Percentiles rank a stretch among this genome's conserved stretches.
These are phyloP conservation scores for Lithobates pipiens DNA, from an alignment of 2,797 vertebrate species.

Conservation along the genomic window DNA sequence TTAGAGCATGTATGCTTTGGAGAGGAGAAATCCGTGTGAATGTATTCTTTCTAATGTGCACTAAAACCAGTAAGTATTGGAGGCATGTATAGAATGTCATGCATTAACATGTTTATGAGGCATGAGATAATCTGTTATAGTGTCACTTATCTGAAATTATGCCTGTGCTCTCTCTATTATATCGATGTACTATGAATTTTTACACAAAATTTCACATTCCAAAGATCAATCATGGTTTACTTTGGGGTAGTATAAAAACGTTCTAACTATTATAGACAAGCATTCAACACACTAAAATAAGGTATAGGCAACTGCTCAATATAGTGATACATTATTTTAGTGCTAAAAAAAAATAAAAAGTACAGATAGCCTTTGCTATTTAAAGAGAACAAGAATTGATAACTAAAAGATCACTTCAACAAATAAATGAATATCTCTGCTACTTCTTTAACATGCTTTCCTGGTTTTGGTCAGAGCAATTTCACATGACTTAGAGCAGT, in stretches of 20 bases:
- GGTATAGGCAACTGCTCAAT: not conserved
- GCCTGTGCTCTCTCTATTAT: not conserved
- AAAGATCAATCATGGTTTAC: not conserved
- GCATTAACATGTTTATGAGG: conserved; percentile 26
- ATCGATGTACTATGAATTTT: conserved; percentile 9
- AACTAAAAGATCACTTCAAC: too few species aligned
- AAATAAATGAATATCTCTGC: too few species aligned
- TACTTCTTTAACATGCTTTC: too few species aligned
- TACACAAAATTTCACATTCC: not conserved
- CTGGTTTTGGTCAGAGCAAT: too few species aligned
- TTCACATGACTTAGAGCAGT: too few species aligned
- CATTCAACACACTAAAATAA: not conserved
- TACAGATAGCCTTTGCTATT: too few species aligned
- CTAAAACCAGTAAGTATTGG: not conserved
- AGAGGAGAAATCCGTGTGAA: not conserved
- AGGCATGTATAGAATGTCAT: conserved; percentile 7
- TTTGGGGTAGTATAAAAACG: not conserved
- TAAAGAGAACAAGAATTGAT: too few species aligned
- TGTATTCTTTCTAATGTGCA: not conserved
- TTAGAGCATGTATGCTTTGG: not conserved
- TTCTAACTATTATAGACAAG: not conserved
- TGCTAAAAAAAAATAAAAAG: too few species aligned
- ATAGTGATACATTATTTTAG: not conserved
- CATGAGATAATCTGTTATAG: conserved; percentile 10
- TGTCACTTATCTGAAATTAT: not conserved